These are phyloP conservation scores for Oxytorus armatus DNA, from an alignment of 2,888 invertebrate species.

Conservation along the genomic window DNA sequence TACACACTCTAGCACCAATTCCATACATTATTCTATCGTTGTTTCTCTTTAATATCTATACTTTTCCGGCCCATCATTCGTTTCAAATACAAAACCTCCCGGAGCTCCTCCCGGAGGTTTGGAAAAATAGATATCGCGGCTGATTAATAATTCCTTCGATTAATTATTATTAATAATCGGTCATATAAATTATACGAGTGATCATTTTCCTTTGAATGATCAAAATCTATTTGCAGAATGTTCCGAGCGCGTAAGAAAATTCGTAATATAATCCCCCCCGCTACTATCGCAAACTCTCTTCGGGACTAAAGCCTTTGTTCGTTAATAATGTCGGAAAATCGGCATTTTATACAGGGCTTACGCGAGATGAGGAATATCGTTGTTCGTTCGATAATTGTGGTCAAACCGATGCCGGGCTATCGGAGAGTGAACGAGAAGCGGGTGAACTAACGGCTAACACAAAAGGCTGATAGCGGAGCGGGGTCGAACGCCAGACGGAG, in stretches of 20 bases:
- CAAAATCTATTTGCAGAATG: too few relatives aligned
- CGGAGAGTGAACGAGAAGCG: conserved; percentile 5
- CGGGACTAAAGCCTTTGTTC: background rate
- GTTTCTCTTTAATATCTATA: too few relatives aligned
- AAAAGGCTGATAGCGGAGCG: conserved; percentile 49
- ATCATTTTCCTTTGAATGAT: background rate
- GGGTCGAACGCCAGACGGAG: conserved; percentile 31
- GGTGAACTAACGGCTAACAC: conserved; percentile 38
- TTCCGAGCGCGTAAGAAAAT: background rate
- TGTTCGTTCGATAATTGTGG: conserved; percentile 59
- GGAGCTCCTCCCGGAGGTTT: too few relatives aligned
- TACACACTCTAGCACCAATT: too few relatives aligned
- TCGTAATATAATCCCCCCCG: background rate
- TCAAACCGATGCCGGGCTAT: conserved; percentile 33
- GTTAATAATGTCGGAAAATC: conserved; percentile 5
- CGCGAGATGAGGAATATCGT: conserved; percentile 15
- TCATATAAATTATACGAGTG: background rate
- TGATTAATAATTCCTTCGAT: background rate
- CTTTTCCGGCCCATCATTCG: too few relatives aligned
- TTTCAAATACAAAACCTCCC: too few relatives aligned
- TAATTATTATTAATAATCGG: background rate
- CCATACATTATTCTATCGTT: too few relatives aligned
- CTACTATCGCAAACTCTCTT: background rate
- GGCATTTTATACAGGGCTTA: conserved; percentile 22
- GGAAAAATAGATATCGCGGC: too few relatives aligned